A percentile compares a stretch with the other conserved stretches of the same genome.
These are phyloP conservation scores for Chrysolina americana DNA, from an alignment of 2,888 invertebrate species.

Conservation along the genomic window DNA sequence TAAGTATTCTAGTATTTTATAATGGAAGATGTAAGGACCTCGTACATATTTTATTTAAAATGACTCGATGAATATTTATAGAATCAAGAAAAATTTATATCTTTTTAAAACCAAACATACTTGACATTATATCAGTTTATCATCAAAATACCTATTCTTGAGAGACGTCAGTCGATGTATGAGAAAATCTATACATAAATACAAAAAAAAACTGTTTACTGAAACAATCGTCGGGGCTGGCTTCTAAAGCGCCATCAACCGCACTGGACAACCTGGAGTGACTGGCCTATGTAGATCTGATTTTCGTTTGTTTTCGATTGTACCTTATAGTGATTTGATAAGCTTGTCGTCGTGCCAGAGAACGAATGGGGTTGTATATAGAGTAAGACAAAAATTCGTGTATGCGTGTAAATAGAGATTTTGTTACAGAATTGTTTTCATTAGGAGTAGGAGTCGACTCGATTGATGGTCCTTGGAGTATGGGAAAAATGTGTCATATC, in stretches of 20 bases:
- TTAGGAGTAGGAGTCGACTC: neutral
- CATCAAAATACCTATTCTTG: too few species aligned
- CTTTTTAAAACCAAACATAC: too few species aligned
- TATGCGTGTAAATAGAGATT: slow-evolving; percentile 46
- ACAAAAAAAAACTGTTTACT: too few species aligned
- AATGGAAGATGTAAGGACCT: too few species aligned
- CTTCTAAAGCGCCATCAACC: neutral
- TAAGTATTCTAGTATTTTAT: too few species aligned
- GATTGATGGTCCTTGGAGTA: slow-evolving; percentile 29
- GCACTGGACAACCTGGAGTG: neutral
- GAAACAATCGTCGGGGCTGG: neutral
- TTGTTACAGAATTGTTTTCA: slow-evolving; percentile 10
- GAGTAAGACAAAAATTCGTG: slow-evolving; percentile 42
- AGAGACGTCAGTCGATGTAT: too few species aligned
- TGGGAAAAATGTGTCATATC: slow-evolving; percentile 28
- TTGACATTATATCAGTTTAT: too few species aligned
- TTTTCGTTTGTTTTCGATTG: slow-evolving; percentile 31
- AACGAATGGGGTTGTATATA: slow-evolving; percentile 48
- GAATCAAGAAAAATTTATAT: too few species aligned
- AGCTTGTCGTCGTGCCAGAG: slow-evolving; percentile 47
- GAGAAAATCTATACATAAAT: too few species aligned
- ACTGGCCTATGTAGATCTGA: slow-evolving; percentile 7
- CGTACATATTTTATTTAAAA: too few species aligned
- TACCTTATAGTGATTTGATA: slow-evolving; percentile 46
- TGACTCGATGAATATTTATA: too few species aligned